Evolutionary conservation across 2,113 vertebrate genomes (phyloP).

Genomic region (Rhea pennata): DNA sequence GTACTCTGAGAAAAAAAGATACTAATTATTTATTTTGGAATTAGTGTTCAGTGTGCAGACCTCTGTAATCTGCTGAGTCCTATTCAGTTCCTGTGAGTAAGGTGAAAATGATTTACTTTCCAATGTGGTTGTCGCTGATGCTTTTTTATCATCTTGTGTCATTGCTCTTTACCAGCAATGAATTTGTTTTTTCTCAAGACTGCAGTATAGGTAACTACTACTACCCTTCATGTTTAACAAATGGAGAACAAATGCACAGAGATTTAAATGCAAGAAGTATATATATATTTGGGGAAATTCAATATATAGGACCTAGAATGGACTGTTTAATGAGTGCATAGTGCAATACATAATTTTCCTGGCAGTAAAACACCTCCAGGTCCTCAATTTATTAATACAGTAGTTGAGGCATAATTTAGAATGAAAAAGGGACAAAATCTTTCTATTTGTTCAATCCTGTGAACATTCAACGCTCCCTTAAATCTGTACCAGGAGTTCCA

Average conservation of each 20-base stretch:
- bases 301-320: fast-evolving
- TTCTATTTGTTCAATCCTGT: neutral
- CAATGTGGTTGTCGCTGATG: neutral
- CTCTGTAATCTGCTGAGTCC: neutral
- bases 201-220: neutral
- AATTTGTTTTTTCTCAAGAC: neutral
- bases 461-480: neutral
- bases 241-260: neutral
- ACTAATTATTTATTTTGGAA: neutral
- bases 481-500: neutral
- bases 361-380: neutral
- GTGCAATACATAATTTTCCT: neutral
- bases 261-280: neutral
- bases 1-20: neutral
- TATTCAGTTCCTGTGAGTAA: neutral
- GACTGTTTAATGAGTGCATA: neutral
- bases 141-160: neutral
- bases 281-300: neutral
- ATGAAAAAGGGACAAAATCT: neutral
- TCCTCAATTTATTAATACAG: neutral
- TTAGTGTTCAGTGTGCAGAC: neutral
- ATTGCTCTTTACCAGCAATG: neutral
- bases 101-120: neutral
- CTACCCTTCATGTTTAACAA: neutral
- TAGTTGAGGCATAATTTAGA: neutral